A percentile compares a stretch with the other conserved stretches of the same genome.
Evolutionary conservation across 1,140 invertebrate species (phyloP).

Genomic region (Trissolcus basalis): DNA sequence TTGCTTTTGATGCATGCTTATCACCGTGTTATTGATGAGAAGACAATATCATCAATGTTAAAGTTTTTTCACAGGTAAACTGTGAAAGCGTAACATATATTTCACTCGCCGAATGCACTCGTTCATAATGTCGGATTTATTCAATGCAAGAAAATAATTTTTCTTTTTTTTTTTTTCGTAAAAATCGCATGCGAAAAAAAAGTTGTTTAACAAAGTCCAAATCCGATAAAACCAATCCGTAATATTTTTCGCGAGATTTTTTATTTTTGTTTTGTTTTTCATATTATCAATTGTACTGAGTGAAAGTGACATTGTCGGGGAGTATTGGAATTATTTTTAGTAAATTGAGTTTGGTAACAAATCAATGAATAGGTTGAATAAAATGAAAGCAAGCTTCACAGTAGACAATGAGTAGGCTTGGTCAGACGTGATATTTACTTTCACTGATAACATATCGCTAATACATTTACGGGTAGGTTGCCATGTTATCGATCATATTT

Average conservation of each 20-base stretch:
- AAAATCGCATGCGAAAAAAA: too few relatives aligned
- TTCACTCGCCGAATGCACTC: background rate
- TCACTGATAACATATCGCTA: conserved; percentile 40
- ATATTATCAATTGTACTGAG: conserved; percentile 14
- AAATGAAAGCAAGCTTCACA: conserved; percentile 12
- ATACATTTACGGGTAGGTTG: conserved; percentile 32
- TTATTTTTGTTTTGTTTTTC: background rate
- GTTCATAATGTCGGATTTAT: too few relatives aligned
- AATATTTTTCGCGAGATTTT: too few relatives aligned
- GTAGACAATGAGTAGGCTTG: conserved; percentile 47
- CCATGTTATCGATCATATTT: conserved; percentile 48
- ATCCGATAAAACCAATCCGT: too few relatives aligned
- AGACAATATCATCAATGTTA: conserved; percentile 20
- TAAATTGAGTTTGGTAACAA: conserved; percentile 6
- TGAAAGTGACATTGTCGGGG: background rate
- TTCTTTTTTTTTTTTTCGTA: too few relatives aligned
- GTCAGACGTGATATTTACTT: conserved; percentile 40
- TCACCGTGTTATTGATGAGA: conserved; percentile 17
- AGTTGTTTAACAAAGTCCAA: too few relatives aligned
- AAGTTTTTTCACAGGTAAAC: background rate
- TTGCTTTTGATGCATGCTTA: conserved; percentile 33
- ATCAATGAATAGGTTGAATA: background rate
- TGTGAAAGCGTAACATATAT: too few relatives aligned
- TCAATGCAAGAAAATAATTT: too few relatives aligned
- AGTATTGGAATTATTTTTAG: background rate